phyloP scores from a whole-genome alignment of 2,888 invertebrate genomes.

The Agriopis aurantiaria region DNA sequence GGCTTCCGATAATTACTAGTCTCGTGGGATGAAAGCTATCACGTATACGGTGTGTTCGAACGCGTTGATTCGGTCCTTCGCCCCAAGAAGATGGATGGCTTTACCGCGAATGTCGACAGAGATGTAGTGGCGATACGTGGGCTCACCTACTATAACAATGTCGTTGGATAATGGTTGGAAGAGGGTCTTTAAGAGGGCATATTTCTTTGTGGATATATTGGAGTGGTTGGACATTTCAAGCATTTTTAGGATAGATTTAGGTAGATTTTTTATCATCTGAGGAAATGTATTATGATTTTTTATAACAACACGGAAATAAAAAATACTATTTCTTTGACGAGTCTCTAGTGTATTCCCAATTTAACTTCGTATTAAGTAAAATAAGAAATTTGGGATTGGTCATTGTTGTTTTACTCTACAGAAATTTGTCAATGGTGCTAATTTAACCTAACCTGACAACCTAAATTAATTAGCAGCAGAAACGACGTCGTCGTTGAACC shows the following conservation, averaged over 20 bases:
- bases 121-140: conserved; percentile 56
- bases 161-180: conserved; percentile 33
- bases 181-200: conserved; percentile 14
- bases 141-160: conserved; percentile 49
- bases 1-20: conserved; percentile 19
- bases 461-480: too few relatives aligned
- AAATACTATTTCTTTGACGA: too few relatives aligned
- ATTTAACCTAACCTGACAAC: too few relatives aligned
- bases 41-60: conserved; percentile 55
- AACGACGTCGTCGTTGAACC: too few relatives aligned
- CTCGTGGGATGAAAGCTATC: conserved; percentile 22
- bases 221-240: not conserved
- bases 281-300: not conserved
- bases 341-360: too few relatives aligned
- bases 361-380: too few relatives aligned
- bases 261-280: not conserved
- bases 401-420: too few relatives aligned
- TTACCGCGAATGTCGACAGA: conserved; percentile 57
- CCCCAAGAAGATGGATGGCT: conserved; percentile 60
- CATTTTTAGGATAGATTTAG: conserved; percentile 1
- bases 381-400: too few relatives aligned
- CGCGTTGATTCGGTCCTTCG: conserved; percentile 61
- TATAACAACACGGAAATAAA: too few relatives aligned
- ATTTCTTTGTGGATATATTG: conserved; percentile 9
- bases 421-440: too few relatives aligned